phyloP scores from a whole-genome alignment of 2,113 vertebrate genomes.

The Mohoua ochrocephala region DNA sequence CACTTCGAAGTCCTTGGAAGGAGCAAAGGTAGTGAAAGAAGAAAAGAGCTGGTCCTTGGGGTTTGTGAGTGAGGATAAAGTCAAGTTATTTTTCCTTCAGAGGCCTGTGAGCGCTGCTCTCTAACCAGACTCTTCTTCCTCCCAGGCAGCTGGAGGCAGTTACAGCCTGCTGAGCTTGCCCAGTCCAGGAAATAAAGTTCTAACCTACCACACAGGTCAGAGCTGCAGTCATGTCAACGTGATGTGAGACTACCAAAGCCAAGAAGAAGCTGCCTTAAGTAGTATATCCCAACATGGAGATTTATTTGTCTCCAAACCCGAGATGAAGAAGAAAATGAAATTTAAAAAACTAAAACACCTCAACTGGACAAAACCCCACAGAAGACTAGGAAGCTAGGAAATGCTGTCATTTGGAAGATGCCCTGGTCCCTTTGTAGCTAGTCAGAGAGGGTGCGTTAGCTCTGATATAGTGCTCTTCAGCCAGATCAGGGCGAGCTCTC shows the following conservation, averaged over 20 bases:
- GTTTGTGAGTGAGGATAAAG: neutral
- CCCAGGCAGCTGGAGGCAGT: neutral
- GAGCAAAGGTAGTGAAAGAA: neutral
- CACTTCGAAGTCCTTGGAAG: neutral
- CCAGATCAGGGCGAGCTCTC: neutral
- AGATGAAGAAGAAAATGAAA: neutral
- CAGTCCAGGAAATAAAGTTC: neutral
- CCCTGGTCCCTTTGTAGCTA: neutral
- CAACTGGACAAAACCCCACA: neutral
- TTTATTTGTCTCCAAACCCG: neutral
- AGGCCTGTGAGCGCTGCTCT: neutral
- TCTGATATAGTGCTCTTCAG: neutral
- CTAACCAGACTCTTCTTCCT: neutral
- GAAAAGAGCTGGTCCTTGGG: neutral
- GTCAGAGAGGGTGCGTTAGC: neutral
- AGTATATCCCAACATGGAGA: neutral
- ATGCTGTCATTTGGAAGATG: neutral
- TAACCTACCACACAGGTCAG: neutral
- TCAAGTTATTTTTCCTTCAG: neutral
- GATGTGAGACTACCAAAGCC: neutral
- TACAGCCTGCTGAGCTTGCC: neutral
- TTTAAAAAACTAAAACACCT: neutral
- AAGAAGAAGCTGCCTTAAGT: neutral
- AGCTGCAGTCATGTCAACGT: neutral
- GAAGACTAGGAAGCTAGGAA: neutral